Evolutionary conservation across 2,797 vertebrate species (phyloP).

Genomic region (Gymnopithys bicolor): DNA sequence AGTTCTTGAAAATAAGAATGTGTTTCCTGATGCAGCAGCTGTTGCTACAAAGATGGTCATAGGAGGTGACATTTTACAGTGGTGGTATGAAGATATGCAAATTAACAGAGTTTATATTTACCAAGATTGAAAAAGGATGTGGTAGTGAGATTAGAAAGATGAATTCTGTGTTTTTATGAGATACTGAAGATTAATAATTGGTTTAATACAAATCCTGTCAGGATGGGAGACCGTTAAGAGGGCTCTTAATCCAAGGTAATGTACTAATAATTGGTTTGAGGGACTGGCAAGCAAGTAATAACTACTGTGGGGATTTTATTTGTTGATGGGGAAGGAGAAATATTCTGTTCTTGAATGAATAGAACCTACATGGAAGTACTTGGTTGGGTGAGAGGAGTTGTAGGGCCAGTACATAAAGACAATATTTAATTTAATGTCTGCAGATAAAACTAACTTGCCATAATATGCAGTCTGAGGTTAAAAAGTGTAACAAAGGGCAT

Average conservation of each 20-base stretch:
- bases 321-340: background rate
- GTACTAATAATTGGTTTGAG: background rate
- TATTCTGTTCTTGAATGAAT: background rate
- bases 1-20: background rate
- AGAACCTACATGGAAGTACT: background rate
- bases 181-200: background rate
- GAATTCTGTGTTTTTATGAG: background rate
- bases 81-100: background rate
- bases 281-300: background rate
- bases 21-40: background rate
- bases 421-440: background rate
- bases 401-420: background rate
- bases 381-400: background rate
- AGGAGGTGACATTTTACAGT: background rate
- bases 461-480: background rate
- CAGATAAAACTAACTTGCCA: background rate
- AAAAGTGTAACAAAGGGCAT: background rate
- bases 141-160: background rate
- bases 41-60: background rate
- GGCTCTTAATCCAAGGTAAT: background rate
- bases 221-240: background rate
- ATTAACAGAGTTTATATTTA: background rate
- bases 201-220: background rate
- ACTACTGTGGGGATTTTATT: background rate
- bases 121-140: background rate